phyloP scores from a whole-genome alignment of 2,797 vertebrate genomes.

The Eremophila alpestris region DNA sequence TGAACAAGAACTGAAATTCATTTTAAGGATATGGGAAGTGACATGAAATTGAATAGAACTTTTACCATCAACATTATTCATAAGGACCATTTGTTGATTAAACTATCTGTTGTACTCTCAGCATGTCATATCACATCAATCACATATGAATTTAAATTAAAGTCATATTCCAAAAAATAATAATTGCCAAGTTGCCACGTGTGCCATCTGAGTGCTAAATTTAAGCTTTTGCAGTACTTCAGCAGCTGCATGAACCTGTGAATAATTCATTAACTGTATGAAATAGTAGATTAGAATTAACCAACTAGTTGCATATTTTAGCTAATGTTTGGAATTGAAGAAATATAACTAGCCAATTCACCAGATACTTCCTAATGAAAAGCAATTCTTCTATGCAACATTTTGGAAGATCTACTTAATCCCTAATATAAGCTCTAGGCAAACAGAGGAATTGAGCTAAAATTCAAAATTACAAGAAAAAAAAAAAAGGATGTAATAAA shows the following conservation, averaged over 20 bases:
- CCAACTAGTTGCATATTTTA: slow-evolving; percentile 22
- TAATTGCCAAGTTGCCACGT: slow-evolving; percentile 46
- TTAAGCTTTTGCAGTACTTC: slow-evolving; percentile 62
- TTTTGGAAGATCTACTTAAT: slow-evolving; percentile 22
- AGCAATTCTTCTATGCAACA: slow-evolving; percentile 12
- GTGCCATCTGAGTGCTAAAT: slow-evolving; percentile 57
- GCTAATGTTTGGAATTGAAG: slow-evolving; percentile 17
- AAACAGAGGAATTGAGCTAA: neutral
- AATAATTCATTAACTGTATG: slow-evolving; percentile 64
- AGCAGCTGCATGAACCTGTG: slow-evolving; percentile 49
- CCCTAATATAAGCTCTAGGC: neutral
- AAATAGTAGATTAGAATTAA: slow-evolving; percentile 60
- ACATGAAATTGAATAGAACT: slow-evolving; percentile 58
- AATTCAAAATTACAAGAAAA: neutral
- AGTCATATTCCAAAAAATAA: slow-evolving; percentile 59
- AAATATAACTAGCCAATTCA: slow-evolving; percentile 2
- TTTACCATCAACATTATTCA: slow-evolving; percentile 49
- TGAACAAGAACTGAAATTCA: slow-evolving; percentile 42
- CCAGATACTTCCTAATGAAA: slow-evolving; percentile 6
- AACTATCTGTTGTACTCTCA: slow-evolving; percentile 56
- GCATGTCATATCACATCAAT: slow-evolving; percentile 61
- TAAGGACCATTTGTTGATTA: slow-evolving; percentile 69
- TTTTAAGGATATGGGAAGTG: slow-evolving; percentile 50
- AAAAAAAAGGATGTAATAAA: neutral
- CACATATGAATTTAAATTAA: slow-evolving; percentile 66